phyloP scores from a whole-genome alignment of 2,797 vertebrate species.

The Fistularia commersonii region DNA sequence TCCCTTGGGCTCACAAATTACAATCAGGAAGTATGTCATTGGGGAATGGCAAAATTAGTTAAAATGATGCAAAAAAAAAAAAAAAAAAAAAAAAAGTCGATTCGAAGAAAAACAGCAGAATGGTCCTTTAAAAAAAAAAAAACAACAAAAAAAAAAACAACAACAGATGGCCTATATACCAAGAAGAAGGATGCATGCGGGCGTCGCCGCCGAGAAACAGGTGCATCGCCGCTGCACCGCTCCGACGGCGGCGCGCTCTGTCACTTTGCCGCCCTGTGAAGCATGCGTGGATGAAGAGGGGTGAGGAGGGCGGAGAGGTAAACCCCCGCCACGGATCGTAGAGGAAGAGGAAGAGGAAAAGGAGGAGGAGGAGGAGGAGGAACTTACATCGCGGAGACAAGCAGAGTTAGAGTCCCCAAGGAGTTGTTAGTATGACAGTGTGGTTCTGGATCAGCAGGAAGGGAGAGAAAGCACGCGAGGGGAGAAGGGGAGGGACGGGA shows the following conservation, averaged over 20 bases:
- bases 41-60: no score
- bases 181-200: conserved; percentile 53
- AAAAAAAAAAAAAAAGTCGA: neutral
- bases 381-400: conserved; percentile 97
- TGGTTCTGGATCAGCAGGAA: conserved; percentile 89
- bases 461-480: conserved; percentile 22
- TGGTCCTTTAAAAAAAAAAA: conserved; percentile 54
- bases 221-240: conserved; percentile 49
- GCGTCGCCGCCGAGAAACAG: conserved; percentile 43
- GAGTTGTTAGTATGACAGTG: conserved; percentile 99
- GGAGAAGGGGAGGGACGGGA: conserved; percentile 47
- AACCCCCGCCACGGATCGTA: conserved; percentile 53
- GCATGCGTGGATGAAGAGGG: conserved; percentile 64
- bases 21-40: no score
- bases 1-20: no score
- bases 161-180: conserved; percentile 27
- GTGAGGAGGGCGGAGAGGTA: conserved; percentile 35
- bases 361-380: conserved; percentile 77
- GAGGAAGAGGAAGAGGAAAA: conserved; percentile 80
- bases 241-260: conserved; percentile 55
- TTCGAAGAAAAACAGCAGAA: conserved; percentile 17
- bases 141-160: no score
- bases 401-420: conserved; percentile 98
- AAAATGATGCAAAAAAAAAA: conserved; percentile 34
- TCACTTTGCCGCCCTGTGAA: conserved; percentile 64